Evolutionary conservation across 2,113 vertebrate genomes (phyloP), one percentile per base, ranked within the genome.

Genomic region (Ramphastos sulfuratus): DNA sequence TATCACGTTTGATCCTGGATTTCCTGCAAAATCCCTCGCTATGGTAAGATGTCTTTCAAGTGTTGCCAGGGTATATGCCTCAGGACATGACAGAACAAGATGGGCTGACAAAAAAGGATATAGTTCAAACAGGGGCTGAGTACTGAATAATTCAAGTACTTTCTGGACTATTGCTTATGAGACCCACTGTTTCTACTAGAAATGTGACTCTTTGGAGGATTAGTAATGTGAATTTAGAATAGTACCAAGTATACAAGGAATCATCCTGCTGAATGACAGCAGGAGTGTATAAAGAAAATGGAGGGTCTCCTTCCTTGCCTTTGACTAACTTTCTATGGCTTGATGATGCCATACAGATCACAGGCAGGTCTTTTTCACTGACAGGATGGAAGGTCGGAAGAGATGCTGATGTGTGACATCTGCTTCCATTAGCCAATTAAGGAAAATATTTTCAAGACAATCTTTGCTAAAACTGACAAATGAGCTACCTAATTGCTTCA

Each of bases 21-120:
- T 94, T 96, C 91, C 94, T 94, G 84, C 87, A 77, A 63, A 72
- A 78, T 84, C 59, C 35, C 18, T 87, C 42, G 33, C 46, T 67
- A 31, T 24, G 52, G 76, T 31, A 58, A 86, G n/a, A 75, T 20
- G 44, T 42, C 76, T 95, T 95, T 95, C 75, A 96, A 93, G 85
- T 92, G 76, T 71, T 94, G 95, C 94, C 94, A 96, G 39, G 7
- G 23, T 73, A 8, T 80, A 7, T 87, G 67, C 56, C n/a, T 87
- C 8, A 27, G 78, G 87, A 92, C 78, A 66, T 12, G n/a, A 52
- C 2, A 56, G 84, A 87, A 67, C 42, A 56, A 87, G 27, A 28
- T n/a, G 25, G 39, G 73, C 72, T 83, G 52, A 78, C 37, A 55
- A 54, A 87, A 84, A 44, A 54, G 4, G 8, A 15, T 27, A 17